phyloP scores from a whole-genome alignment of 2,797 vertebrate species.

The Phrynocephalus vlangalii region DNA sequence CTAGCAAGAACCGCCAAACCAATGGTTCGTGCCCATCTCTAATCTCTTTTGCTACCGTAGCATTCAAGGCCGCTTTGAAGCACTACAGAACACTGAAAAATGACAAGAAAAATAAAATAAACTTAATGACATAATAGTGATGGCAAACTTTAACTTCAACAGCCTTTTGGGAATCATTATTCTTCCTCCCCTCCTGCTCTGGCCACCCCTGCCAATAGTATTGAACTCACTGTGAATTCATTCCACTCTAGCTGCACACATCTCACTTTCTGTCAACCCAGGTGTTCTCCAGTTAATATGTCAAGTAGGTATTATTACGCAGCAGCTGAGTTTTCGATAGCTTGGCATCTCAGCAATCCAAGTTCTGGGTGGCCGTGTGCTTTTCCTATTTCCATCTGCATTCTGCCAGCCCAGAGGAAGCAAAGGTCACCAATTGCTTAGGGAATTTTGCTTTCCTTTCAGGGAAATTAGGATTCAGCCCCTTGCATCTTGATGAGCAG shows the following conservation, averaged over 20 bases:
- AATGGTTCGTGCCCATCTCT: no score
- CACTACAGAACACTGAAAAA: no score
- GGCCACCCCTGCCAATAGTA: neutral
- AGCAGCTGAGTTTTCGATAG: conserved; percentile 67
- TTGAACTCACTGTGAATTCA: neutral
- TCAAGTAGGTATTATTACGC: conserved; percentile 67
- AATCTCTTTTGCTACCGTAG: no score
- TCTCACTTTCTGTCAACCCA: conserved; percentile 49
- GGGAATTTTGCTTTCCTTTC: conserved; percentile 75
- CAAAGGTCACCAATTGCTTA: conserved; percentile 62
- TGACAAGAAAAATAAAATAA: no score
- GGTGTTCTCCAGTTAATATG: conserved; percentile 55
- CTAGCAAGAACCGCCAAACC: no score
- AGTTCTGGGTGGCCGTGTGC: conserved; percentile 69
- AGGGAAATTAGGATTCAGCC: conserved; percentile 65
- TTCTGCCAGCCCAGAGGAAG: conserved; percentile 51
- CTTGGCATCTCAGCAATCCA: conserved; percentile 52
- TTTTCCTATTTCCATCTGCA: conserved; percentile 67
- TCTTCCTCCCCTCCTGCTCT: neutral
- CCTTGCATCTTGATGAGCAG: conserved; percentile 53
- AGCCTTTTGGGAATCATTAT: neutral
- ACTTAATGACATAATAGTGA: no score
- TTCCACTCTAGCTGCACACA: neutral
- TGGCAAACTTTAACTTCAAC: no score
- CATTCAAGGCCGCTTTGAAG: no score